Percentiles rank a stretch among this genome's conserved stretches.
Conservation (phyloP, 2,797 vertebrate species). For the Podarcis siculus region DNA sequence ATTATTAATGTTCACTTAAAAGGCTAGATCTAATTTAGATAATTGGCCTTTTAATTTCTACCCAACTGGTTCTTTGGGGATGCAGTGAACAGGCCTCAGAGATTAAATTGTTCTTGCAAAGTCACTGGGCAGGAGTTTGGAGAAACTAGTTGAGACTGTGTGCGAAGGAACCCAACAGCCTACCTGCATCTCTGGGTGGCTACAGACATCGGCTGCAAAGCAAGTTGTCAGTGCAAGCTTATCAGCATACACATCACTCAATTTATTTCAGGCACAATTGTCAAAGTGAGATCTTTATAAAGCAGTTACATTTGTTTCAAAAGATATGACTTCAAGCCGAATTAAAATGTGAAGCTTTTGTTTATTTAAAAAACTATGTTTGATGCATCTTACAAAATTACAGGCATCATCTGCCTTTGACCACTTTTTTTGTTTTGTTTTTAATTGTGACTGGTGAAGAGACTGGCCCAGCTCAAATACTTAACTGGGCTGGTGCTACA, state of each 20-base stretch:
- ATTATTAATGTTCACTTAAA: slow-evolving; percentile 25
- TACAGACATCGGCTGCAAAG: neutral
- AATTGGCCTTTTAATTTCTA: slow-evolving; percentile 21
- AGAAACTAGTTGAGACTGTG: neutral
- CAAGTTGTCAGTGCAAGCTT: neutral
- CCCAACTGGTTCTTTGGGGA: slow-evolving; percentile 14
- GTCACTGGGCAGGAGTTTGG: neutral
- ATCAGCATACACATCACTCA: neutral
- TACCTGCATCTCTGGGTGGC: neutral
- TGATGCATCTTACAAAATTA: neutral
- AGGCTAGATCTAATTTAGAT: slow-evolving; percentile 49
- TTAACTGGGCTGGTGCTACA: too few species aligned
- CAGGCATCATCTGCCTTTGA: neutral
- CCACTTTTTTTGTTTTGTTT: neutral
- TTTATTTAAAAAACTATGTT: neutral
- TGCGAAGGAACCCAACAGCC: neutral
- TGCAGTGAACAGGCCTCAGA: neutral
- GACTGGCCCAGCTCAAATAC: neutral
- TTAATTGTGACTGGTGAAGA: neutral
- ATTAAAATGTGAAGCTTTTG: neutral
- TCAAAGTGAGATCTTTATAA: neutral
- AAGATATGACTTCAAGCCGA: neutral
- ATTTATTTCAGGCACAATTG: neutral
- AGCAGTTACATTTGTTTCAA: too few species aligned
- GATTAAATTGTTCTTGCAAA: slow-evolving; percentile 13